Evolutionary conservation across 2,797 vertebrate genomes (phyloP).

Genomic region (Ispidina picta): DNA sequence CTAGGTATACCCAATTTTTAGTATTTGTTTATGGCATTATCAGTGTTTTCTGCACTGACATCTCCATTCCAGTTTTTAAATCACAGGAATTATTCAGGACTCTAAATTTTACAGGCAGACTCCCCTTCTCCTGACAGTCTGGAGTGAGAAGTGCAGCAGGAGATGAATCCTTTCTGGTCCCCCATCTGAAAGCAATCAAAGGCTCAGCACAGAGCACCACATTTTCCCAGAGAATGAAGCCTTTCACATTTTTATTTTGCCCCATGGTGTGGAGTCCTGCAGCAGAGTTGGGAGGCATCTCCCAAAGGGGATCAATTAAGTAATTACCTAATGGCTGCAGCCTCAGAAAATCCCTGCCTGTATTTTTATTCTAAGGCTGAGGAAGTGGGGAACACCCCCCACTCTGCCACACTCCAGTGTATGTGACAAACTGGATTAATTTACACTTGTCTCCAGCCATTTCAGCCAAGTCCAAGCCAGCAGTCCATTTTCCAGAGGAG

Average conservation of each 20-base stretch:
- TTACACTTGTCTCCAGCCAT: constrained; percentile 1
- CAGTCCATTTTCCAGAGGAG: constrained; percentile 26
- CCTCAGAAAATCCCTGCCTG: background rate
- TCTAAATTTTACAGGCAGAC: background rate
- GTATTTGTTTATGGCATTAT: background rate
- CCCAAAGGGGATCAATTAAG: background rate
- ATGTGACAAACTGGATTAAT: constrained; percentile 60
- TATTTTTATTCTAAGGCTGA: background rate
- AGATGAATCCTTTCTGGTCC: background rate
- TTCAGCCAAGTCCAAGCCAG: constrained; percentile 15
- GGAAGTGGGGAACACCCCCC: background rate
- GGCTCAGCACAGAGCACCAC: background rate
- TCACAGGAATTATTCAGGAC: background rate
- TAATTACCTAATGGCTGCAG: background rate
- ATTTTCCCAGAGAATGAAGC: background rate
- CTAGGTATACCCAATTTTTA: rapidly evolving
- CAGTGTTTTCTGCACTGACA: background rate
- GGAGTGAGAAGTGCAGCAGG: background rate
- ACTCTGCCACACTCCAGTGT: background rate
- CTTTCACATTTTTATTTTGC: background rate
- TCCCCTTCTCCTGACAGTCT: background rate
- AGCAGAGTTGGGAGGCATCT: background rate
- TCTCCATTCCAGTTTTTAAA: background rate
- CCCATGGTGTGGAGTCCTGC: background rate
- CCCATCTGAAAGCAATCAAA: constrained; percentile 18